phyloP scores from a whole-genome alignment of 1,140 invertebrate genomes.

The Heliothis subflexa region DNA sequence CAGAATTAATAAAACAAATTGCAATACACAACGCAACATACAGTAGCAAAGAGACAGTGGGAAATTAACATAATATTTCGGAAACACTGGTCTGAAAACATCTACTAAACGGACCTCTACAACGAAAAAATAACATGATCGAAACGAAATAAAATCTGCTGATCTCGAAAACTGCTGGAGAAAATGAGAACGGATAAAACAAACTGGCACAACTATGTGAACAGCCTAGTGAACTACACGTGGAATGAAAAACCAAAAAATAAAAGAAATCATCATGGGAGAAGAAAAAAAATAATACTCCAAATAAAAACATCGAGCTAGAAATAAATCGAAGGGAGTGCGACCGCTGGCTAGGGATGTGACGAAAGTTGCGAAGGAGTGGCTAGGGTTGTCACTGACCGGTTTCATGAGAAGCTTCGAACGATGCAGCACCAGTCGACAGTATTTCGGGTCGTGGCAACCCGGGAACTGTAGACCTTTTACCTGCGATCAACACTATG shows the following conservation, averaged over 20 bases:
- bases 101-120: conserved; percentile 33
- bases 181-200: conserved; percentile 50
- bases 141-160: conserved; percentile 44
- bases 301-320: conserved; percentile 64
- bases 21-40: conserved; percentile 51
- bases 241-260: conserved; percentile 53
- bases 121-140: conserved; percentile 34
- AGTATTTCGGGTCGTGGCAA: conserved; percentile 97
- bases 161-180: conserved; percentile 37
- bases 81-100: conserved; percentile 30
- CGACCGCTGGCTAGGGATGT: conserved; percentile 52
- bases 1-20: conserved; percentile 46
- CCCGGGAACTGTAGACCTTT: conserved; percentile 98
- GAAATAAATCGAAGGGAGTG: conserved; percentile 55
- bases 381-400: conserved; percentile 90
- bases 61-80: conserved; percentile 34
- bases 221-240: conserved; percentile 47
- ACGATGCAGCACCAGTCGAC: conserved; percentile 96
- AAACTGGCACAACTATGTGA: conserved; percentile 52
- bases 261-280: conserved; percentile 42
- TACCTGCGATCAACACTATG: conserved; percentile 90
- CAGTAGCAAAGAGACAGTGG: conserved; percentile 51
- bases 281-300: conserved; percentile 52
- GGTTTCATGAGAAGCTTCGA: conserved; percentile 97
- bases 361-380: conserved; percentile 49